Conservation (phyloP, 2,797 vertebrate species). For the Margarornis squamiger region DNA sequence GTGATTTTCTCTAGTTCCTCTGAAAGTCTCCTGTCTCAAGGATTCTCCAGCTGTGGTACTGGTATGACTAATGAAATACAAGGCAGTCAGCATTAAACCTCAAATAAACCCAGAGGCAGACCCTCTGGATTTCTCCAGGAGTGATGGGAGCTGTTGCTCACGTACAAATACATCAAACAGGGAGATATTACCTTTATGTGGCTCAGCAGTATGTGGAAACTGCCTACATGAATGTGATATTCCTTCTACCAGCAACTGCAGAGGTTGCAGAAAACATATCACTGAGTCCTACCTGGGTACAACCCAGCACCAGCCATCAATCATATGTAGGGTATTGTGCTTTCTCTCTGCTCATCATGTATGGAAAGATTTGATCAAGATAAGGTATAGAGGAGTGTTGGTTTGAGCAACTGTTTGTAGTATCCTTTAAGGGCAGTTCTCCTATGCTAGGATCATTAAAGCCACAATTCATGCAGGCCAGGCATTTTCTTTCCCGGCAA, state of each 20-base stretch:
- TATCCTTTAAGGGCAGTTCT: neutral
- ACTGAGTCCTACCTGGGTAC: neutral
- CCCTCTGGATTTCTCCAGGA: neutral
- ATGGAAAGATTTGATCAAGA: neutral
- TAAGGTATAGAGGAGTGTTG: neutral
- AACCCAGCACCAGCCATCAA: neutral
- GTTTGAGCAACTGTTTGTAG: neutral
- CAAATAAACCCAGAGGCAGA: neutral
- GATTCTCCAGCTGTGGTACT: neutral
- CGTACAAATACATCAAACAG: neutral
- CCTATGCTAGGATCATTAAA: neutral
- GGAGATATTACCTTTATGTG: neutral
- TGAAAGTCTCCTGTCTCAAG: neutral
- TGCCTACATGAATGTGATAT: neutral
- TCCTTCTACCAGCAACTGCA: neutral
- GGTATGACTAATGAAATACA: neutral
- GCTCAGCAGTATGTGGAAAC: neutral
- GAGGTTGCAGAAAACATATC: neutral
- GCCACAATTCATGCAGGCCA: neutral
- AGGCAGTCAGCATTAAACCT: neutral
- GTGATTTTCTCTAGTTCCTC: neutral
- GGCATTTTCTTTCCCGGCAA: neutral
- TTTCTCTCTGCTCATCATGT: neutral
- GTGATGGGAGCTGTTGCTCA: neutral
- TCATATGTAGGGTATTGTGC: neutral